Evolutionary conservation across 2,888 invertebrate genomes (phyloP).

Genomic region (Chalcis sispes): DNA sequence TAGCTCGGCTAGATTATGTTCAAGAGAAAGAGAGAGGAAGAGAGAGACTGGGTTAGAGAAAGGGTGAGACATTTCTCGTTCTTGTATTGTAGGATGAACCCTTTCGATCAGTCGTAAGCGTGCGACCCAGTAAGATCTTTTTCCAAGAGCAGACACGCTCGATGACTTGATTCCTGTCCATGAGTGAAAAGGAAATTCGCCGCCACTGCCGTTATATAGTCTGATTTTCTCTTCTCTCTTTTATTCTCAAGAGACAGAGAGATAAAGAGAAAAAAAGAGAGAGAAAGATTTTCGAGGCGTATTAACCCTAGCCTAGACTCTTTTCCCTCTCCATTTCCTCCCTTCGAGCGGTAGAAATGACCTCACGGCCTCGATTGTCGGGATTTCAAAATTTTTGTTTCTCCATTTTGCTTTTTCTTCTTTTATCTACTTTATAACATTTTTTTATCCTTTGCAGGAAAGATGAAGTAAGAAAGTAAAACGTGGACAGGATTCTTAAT

Average conservation of each 20-base stretch:
- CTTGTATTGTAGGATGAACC: background rate
- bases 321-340: too few species aligned
- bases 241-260: background rate
- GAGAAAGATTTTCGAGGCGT: conserved; percentile 22
- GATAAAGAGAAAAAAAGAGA: background rate
- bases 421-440: background rate
- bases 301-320: conserved; percentile 34
- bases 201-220: background rate
- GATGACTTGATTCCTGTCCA: background rate
- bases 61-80: background rate
- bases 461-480: background rate
- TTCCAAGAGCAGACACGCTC: background rate
- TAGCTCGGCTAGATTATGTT: too few species aligned
- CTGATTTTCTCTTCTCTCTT: conserved; percentile 1
- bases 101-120: conserved; percentile 30
- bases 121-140: too few species aligned
- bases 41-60: background rate
- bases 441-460: background rate
- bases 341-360: background rate
- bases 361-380: conserved; percentile 21
- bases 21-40: too few species aligned
- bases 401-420: background rate
- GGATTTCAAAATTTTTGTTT: conserved; percentile 18
- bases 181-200: background rate
- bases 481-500: conserved; percentile 21